Percentiles rank a stretch among this genome's conserved stretches.
Evolutionary conservation across 37 sponge, comb jelly and placozoan species (phyloP).

Genomic region (Ephydatia muelleri): DNA sequence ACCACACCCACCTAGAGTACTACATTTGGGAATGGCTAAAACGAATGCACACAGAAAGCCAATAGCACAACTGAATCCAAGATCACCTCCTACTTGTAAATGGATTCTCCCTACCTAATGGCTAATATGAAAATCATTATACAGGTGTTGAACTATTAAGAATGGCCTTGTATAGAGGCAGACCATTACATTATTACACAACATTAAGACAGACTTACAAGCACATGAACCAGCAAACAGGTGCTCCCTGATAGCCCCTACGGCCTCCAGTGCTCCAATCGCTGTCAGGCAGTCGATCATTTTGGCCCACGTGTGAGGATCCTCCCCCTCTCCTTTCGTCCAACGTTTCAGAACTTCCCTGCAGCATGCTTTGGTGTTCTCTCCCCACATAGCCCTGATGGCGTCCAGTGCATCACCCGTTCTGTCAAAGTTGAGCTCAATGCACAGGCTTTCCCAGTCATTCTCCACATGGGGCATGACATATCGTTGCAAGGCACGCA

Average conservation of each 20-base stretch:
- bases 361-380: constrained; percentile 2
- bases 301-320: constrained; percentile 7
- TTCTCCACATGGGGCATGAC: background rate
- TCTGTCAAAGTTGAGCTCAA: constrained; percentile 4
- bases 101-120: no score
- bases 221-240: background rate
- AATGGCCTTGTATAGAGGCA: no score
- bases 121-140: no score
- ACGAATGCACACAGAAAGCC: no score
- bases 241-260: background rate
- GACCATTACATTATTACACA: background rate
- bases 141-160: no score
- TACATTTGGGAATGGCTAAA: no score
- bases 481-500: constrained; percentile 13
- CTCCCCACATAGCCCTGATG: background rate
- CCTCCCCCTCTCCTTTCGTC: background rate
- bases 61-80: no score
- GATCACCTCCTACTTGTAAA: no score
- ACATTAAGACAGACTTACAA: background rate
- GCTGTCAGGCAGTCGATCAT: constrained; percentile 3
- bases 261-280: background rate
- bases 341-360: background rate
- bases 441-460: constrained; percentile 13
- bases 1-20: no score
- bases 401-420: background rate